phyloP scores from a whole-genome alignment of 92 coral and sea anemone species.

The Metridium senile region DNA sequence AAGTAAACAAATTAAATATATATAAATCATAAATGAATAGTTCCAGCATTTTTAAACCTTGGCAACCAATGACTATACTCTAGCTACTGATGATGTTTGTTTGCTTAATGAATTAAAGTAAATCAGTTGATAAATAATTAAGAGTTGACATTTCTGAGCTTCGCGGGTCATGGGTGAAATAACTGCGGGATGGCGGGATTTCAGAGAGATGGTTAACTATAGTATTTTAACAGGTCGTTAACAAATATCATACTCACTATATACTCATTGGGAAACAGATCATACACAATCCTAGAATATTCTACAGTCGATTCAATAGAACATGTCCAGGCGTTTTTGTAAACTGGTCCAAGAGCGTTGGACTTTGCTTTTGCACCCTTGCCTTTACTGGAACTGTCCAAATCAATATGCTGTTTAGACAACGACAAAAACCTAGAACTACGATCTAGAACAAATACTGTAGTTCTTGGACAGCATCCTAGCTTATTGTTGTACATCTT shows the following conservation, averaged over 20 bases:
- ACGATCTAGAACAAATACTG: conserved; percentile 88
- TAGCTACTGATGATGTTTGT: too few species aligned
- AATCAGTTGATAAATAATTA: too few species aligned
- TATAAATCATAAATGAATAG: too few species aligned
- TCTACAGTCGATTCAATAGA: conserved; percentile 94
- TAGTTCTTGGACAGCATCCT: conserved; percentile 69
- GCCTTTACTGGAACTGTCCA: conserved; percentile 82
- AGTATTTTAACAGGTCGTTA: too few species aligned
- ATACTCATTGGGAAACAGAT: conserved; percentile 84
- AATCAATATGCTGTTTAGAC: conserved; percentile 91
- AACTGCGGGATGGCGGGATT: too few species aligned
- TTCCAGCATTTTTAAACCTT: too few species aligned
- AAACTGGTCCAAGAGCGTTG: conserved; percentile 61
- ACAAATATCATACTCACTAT: conserved; percentile 55
- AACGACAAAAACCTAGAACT: conserved; percentile 68
- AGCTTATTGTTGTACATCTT: conserved; percentile 56
- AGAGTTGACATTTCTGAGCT: too few species aligned
- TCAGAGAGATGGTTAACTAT: too few species aligned
- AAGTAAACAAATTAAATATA: not conserved
- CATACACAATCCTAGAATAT: conserved; percentile 94
- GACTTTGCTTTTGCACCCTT: conserved; percentile 38
- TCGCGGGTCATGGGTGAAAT: too few species aligned
- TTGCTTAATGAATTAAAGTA: too few species aligned
- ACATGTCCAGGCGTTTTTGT: conserved; percentile 95
- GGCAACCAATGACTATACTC: too few species aligned